Evolutionary conservation across 2,888 invertebrate species (phyloP), one percentile per base, ranked within the genome.

Genomic region (Tetrapedia diversipes): DNA sequence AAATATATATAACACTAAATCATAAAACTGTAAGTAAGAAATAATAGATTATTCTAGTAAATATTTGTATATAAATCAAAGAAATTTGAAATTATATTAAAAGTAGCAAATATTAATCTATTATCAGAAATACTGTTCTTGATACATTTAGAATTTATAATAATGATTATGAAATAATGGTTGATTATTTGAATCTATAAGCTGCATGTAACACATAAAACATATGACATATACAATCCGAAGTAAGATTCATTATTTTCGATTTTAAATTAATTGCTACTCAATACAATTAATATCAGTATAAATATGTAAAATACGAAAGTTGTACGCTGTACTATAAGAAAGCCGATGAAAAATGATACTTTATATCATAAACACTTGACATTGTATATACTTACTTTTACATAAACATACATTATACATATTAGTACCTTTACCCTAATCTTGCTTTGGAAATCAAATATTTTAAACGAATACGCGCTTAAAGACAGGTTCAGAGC

Each of bases 131-230:
- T 74, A 76, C 45, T 67, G 63, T 75, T 37, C 54, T 59, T 57
- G 43, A 45, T 77, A 71, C 60, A 77, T 61, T 77, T 65, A 70
- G 39, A 37, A 65, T 45, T 49, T 70, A 69, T 37, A 22, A 41
- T 77, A 49, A 77, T 70, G 19, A 56, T 78, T 78, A 78, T 61
- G 67, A 71, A 71, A 78, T 77, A 77, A 70, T 77, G 65, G 51
- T 64, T 77, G 70, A 70, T 47, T 43, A 41, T 24, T 70, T 54
- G 59, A 45, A 70, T 22, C 43, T 70, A 64, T 56, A 41, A 49
- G n/a, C 66, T 68, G 68, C 51, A 77, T 57, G 61, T 60, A 77
- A 71, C 70, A 71, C 60, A 45, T 69, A 53, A 54, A 49, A 54
- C 47, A 47, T 73, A 34, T 69, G 47, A 63, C 24, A 49, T 43